Percentiles rank a stretch among this genome's conserved stretches.
phyloP scores from a whole-genome alignment of 2,113 vertebrate species.

The Corythornis cristatus region DNA sequence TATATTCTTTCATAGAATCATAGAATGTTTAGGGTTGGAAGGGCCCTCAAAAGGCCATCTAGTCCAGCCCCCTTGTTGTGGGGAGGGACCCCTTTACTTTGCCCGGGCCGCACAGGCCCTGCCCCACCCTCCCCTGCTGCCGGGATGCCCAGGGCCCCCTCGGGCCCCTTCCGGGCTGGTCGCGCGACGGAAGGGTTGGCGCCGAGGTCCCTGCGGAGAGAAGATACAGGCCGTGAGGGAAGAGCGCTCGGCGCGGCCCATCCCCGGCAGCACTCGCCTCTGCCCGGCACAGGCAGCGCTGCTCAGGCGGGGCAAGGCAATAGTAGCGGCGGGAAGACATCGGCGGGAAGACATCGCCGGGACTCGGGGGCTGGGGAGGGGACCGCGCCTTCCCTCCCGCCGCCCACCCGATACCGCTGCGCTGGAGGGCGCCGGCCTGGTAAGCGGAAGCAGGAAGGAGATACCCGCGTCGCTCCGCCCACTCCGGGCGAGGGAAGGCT shows the following conservation, averaged over 20 bases:
- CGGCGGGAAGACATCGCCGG: neutral
- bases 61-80: no score
- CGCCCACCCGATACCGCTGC: neutral
- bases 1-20: no score
- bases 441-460: neutral
- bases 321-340: neutral
- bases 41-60: no score
- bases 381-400: neutral
- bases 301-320: neutral
- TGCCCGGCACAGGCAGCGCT: neutral
- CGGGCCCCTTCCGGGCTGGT: neutral
- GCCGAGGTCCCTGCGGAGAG: neutral
- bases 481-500: no score
- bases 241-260: neutral
- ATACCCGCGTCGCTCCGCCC: neutral
- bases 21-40: no score
- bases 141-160: neutral
- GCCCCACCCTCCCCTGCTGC: neutral
- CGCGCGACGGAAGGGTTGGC: neutral
- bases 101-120: no score
- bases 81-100: no score
- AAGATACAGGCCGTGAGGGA: neutral
- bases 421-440: neutral
- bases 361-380: no score
- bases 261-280: neutral